Evolutionary conservation across 64 coral and sea anemone species (phyloP), one percentile per base, ranked within the genome.

Genomic region (Platygyra sinensis): DNA sequence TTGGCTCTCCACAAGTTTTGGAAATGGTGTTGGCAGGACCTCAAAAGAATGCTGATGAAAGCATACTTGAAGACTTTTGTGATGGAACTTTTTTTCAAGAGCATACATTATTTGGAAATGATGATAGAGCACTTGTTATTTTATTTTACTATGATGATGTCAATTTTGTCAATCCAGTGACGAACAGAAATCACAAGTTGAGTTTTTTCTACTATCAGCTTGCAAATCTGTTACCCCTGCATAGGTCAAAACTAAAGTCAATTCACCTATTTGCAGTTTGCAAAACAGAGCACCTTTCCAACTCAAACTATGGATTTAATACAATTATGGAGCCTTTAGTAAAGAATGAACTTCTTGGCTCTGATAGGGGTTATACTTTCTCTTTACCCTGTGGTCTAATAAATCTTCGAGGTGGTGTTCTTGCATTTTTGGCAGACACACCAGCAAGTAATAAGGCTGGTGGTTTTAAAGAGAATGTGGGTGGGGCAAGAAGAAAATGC

Each of bases 401-500:
- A 51, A 51, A 77, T 77, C 20, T 52, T 20, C 17, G 38, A 36
- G 42, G 75, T 33, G 75, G 38, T 51, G 20, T 77, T 17, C 42
- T 77, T 52, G 75, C 75, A 22, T 38, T 33, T 19, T 51, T 77
- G 0, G 75, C 75, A 22, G 75, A 77, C 20, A 77, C 75, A 20
- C 75, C 75, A 50, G 75, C 75, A 77, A 77, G 75, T 77, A 4
- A 52, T 77, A 4, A 52, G 49, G 46, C 19, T 52, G 75, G 75
- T 51, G 50, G 75, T 20, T 77, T 77, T 52, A 77, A 77, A 49
- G 75, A 77, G 51, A 17, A 18, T 24, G 42, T 77, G 10, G 75
- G 75, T 77, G 75, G 46, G 36, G 75, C 75, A 22, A 77, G 14
- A 39, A 77, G 75, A 77, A 77, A 77, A 51, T 77, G 75, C 24